These are phyloP conservation scores for Axinella damicornis DNA, from an alignment of 37 sponge, comb jelly and placozoan species.

Conservation along the genomic window DNA sequence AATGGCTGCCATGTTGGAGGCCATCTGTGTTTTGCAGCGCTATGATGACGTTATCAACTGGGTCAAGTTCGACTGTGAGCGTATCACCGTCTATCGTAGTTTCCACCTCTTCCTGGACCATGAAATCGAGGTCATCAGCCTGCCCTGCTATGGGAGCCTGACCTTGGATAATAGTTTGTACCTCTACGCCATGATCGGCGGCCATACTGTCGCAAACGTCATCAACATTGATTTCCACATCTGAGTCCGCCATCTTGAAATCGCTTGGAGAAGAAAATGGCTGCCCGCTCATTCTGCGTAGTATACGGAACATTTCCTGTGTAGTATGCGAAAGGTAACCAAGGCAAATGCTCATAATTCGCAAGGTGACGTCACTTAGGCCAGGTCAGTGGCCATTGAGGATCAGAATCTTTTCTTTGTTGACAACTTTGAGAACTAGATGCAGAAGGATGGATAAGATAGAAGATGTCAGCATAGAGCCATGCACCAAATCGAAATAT, in stretches of 20 bases:
- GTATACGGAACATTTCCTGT: not conserved
- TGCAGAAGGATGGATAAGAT: slow-evolving; percentile 67
- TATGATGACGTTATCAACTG: slow-evolving; percentile 85
- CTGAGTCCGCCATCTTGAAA: slow-evolving; percentile 81
- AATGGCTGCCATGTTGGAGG: slow-evolving; percentile 47
- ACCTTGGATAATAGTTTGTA: slow-evolving; percentile 81
- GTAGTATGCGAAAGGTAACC: too few species aligned
- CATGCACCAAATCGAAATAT: slow-evolving; percentile 72
- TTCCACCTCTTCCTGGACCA: slow-evolving; percentile 91
- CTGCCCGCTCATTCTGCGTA: slow-evolving; percentile 8
- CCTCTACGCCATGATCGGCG: slow-evolving; percentile 82
- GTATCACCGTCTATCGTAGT: slow-evolving; percentile 83
- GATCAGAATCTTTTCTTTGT: too few species aligned
- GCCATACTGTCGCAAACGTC: slow-evolving; percentile 68
- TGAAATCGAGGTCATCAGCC: slow-evolving; percentile 78
- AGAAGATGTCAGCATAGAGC: slow-evolving; percentile 57
- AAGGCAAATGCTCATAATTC: not conserved
- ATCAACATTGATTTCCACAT: slow-evolving; percentile 67
- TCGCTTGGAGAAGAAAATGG: slow-evolving; percentile 33
- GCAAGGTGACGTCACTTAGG: slow-evolving; percentile 5
- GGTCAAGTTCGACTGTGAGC: slow-evolving; percentile 70
- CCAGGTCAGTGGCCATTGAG: too few species aligned
- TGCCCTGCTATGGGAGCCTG: slow-evolving; percentile 47
- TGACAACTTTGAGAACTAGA: too few species aligned
- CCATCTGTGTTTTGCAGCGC: slow-evolving; percentile 77